Evolutionary conservation across 2,888 invertebrate genomes (phyloP).

Genomic region (Tolmerus cingulatus): DNA sequence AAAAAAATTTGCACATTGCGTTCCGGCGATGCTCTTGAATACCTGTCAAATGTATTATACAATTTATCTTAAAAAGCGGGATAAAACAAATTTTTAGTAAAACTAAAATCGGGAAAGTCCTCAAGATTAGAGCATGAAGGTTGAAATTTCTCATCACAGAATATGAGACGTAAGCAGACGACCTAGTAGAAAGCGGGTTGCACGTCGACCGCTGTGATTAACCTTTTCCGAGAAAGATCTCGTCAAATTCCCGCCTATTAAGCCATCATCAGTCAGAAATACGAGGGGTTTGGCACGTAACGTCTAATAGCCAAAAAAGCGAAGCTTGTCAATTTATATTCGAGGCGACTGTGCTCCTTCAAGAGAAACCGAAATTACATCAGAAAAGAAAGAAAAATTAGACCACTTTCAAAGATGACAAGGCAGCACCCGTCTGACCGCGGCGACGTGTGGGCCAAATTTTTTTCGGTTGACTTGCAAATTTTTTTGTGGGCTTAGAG

Average conservation of each 20-base stretch:
- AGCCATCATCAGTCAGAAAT: not conserved
- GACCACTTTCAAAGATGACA: not conserved
- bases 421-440: not conserved
- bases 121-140: not conserved
- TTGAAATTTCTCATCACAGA: not conserved
- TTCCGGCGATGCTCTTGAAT: too few species aligned
- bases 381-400: not conserved
- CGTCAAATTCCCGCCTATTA: not conserved
- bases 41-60: too few species aligned
- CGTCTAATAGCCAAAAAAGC: not conserved
- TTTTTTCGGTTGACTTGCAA: not conserved
- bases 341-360: not conserved
- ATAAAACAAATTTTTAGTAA: not conserved
- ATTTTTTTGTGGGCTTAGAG: not conserved
- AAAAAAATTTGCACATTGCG: too few species aligned
- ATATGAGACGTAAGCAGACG: not conserved
- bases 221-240: not conserved
- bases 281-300: not conserved
- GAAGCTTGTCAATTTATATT: not conserved
- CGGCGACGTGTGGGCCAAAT: not conserved
- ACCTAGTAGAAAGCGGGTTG: not conserved
- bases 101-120: not conserved
- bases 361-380: constrained; percentile 5
- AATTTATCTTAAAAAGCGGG: not conserved
- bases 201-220: not conserved